Evolutionary conservation across 2,113 vertebrate species (phyloP).

Genomic region (Neodontobutis hainanensis): DNA sequence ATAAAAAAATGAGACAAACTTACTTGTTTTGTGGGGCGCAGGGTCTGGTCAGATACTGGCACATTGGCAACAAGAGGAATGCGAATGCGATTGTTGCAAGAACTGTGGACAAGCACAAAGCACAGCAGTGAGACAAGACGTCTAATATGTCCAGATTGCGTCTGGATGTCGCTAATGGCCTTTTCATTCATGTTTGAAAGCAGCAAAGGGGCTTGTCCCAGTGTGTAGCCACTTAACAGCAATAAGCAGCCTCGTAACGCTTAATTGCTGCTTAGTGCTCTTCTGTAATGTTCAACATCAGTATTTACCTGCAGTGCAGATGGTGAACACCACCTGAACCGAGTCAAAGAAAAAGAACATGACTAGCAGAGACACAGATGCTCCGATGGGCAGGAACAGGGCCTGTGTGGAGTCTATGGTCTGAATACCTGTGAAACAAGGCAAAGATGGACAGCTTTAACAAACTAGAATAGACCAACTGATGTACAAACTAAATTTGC

Average conservation of each 20-base stretch:
- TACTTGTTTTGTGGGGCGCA: slow-evolving; percentile 99
- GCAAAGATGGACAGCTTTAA: background rate
- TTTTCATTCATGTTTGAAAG: slow-evolving; percentile 24
- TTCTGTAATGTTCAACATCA: background rate
- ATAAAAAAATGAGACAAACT: too few relatives aligned
- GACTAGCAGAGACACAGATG: slow-evolving; percentile 96
- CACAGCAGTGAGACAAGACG: slow-evolving; percentile 31
- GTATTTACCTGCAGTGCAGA: slow-evolving; percentile 96
- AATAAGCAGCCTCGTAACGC: slow-evolving; percentile 10
- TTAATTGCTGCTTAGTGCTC: slow-evolving; percentile 2
- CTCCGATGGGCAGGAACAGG: slow-evolving; percentile 95
- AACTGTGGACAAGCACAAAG: slow-evolving; percentile 78
- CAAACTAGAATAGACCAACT: background rate
- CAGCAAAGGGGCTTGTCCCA: slow-evolving; percentile 13
- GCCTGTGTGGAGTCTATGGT: slow-evolving; percentile 99
- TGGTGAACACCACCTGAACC: slow-evolving; percentile 99
- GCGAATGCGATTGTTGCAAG: slow-evolving; percentile 99
- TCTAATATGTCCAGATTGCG: slow-evolving; percentile 6
- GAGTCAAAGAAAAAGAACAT: slow-evolving; percentile 99
- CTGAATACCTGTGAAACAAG: slow-evolving; percentile 89
- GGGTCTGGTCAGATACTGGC: slow-evolving; percentile 99
- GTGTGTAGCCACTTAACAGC: slow-evolving; percentile 13
- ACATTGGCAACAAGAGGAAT: slow-evolving; percentile 99
- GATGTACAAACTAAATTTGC: background rate
- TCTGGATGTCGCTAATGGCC: slow-evolving; percentile 28